Evolutionary conservation across 2,888 invertebrate genomes (phyloP), one percentile per base, ranked within the genome.

Genomic region (Muschampia plurimacula): DNA sequence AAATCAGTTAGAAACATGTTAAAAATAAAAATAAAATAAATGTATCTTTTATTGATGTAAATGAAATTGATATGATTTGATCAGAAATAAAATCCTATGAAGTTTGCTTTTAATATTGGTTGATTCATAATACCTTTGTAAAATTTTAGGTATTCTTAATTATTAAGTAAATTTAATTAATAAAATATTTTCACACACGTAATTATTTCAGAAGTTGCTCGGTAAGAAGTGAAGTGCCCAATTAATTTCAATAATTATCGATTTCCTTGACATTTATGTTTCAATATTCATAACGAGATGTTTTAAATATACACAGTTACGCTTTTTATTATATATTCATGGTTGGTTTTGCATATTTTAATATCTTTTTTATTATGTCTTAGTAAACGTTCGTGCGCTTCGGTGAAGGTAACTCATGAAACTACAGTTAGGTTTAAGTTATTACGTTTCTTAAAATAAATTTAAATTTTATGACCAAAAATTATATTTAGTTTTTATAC

Each of bases 191-290:
- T 39, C 39, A 39, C 39, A 39, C 39, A 39, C 39, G 7, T 7
- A 44, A 39, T 66, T n/a, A 36, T 32, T 52, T 72, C 66, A 52
- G 67, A 72, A 72, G 71, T 71, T 49, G 39, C 32, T 52, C 62
- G 7, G 13, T 15, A 22, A 6, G 10, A 13, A n/a, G 44, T 44
- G 64, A 65, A 65, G 64, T 69, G 59, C 12, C 52, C 73, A 62
- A 73, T 60, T 73, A 73, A 73, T 69, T 66, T 69, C 28, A 49
- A 75, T 73, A 78, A 79, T 75, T 74, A 78, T 77, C 76, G 69
- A 77, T 80, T 83, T 79, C 78, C 87, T 87, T 87, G 87, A 86
- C 86, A 86, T 88, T 88, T 86, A 65, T 72, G 62, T 78, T 79
- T 73, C 67, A 78, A 72, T 76, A 73, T 69, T 70, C 57, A 28